Evolutionary conservation across 2,113 vertebrate species (phyloP).

Genomic region (Apodemus speciosus): DNA sequence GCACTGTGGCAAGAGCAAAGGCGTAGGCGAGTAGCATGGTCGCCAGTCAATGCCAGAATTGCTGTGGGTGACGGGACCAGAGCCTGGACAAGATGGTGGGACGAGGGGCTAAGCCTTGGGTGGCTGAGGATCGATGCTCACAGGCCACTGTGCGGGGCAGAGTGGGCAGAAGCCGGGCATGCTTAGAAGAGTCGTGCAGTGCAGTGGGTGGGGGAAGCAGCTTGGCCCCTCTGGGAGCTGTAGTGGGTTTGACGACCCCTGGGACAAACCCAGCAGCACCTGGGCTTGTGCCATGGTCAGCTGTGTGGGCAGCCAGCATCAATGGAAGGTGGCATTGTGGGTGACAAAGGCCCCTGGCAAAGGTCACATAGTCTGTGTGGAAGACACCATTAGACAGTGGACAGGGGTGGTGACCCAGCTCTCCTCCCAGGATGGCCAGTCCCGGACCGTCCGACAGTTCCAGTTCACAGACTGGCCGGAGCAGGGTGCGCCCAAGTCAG

Average conservation of each 20-base stretch:
- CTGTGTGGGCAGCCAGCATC: too few species aligned
- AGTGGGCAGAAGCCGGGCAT: not conserved
- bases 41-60: not conserved
- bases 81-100: not conserved
- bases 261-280: not conserved
- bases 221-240: not conserved
- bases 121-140: not conserved
- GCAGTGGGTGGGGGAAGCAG: not conserved
- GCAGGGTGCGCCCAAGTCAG: conserved; percentile 97
- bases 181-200: too few species aligned
- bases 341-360: not conserved
- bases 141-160: not conserved
- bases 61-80: not conserved
- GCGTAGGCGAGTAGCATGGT: not conserved
- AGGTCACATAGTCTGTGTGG: not conserved
- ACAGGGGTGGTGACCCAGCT: not conserved
- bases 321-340: not conserved
- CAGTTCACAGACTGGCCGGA: conserved; percentile 99
- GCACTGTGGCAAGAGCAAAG: not conserved
- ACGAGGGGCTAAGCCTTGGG: not conserved
- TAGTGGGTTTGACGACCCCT: not conserved
- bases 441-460: conserved; percentile 97
- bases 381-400: not conserved
- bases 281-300: not conserved
- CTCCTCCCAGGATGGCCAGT: conserved; percentile 93